Percentiles rank a stretch among this genome's conserved stretches.
Evolutionary conservation across 2,888 invertebrate genomes (phyloP).

Genomic region (Tetanocera ferruginea): DNA sequence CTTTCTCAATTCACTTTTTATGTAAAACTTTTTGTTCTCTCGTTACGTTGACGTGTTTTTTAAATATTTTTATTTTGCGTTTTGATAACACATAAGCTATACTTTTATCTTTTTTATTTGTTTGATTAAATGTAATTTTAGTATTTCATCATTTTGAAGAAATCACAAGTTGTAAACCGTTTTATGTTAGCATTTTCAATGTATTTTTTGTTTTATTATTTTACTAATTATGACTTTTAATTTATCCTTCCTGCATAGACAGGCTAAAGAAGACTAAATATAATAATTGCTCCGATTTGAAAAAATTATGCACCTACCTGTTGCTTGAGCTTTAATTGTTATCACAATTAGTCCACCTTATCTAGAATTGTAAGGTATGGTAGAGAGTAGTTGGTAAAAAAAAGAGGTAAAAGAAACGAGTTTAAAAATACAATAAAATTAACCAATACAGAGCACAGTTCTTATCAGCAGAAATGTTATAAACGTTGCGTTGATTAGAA

Average conservation of each 20-base stretch:
- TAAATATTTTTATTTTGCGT: background rate
- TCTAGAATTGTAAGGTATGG: conserved; percentile 10
- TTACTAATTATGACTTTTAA: too few relatives aligned
- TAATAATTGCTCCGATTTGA: background rate
- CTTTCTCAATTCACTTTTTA: background rate
- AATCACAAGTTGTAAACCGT: background rate
- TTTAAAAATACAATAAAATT: conserved; percentile 7
- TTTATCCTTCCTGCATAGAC: background rate
- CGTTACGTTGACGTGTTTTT: background rate
- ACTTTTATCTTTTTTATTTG: conserved; percentile 38
- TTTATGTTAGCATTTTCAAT: background rate
- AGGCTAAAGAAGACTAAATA: background rate
- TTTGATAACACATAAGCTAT: conserved; percentile 39
- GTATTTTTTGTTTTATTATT: too few relatives aligned
- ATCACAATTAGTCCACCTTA: conserved; percentile 15
- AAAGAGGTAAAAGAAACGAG: background rate
- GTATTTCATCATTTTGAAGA: background rate
- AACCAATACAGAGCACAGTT: background rate
- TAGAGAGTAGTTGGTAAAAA: background rate
- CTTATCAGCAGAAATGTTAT: conserved; percentile 24
- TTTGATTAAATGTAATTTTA: background rate
- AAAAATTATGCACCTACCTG: conserved; percentile 17
- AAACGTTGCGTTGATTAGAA: conserved; percentile 19
- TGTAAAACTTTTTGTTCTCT: background rate
- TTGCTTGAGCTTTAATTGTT: conserved; percentile 16